Evolutionary conservation across 23 tunicate species (phyloP), one percentile per base, ranked within the genome.

Genomic region (Ascidia mentula): DNA sequence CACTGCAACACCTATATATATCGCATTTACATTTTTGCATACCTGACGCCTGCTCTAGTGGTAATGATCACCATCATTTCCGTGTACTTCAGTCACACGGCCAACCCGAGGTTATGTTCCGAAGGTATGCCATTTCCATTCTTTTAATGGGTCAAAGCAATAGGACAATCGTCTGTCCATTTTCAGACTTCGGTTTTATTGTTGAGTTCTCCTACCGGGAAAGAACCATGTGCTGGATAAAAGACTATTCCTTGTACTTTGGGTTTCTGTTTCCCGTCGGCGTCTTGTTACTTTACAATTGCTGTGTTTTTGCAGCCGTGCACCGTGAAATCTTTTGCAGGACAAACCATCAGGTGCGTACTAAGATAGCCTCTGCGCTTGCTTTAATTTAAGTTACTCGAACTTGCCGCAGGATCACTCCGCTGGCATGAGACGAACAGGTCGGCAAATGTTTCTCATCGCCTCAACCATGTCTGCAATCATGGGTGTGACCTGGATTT

Each of bases 401-500:
- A 42, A 42, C 53, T 9, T 9, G 12, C 15, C 53, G 53, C 53
- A 53, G 65, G 24, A 53, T 9, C 65, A 53, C 4, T 20, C 65
- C 1, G 24, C 22, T 9, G 65, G 22, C 1, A 74, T 74, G 78
- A 74, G 38, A 36, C 39, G 78, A 74, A 38, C 45, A 6, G 17
- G 18, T 6, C 37, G 38, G 46, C 78, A 74, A 36, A 74, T 1
- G 39, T 36, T 74, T 26, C 22, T 38, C 12, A 6, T 74, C 15
- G 78, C 78, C 22, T 38, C 40, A 31, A 74, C 78, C 45, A 74
- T 36, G 46, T 36, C 78, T 17, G 33, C 46, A 1, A 38, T 74
- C 34, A 74, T 74, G 78, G 78, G 78, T 17, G 6, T 74, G 2
- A 74, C 81, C 26, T 80, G 84, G 84, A 18, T 33, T 0, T 30